Conservation (phyloP, 2,888 invertebrate genomes). For the Polylopha cassiicola region DNA sequence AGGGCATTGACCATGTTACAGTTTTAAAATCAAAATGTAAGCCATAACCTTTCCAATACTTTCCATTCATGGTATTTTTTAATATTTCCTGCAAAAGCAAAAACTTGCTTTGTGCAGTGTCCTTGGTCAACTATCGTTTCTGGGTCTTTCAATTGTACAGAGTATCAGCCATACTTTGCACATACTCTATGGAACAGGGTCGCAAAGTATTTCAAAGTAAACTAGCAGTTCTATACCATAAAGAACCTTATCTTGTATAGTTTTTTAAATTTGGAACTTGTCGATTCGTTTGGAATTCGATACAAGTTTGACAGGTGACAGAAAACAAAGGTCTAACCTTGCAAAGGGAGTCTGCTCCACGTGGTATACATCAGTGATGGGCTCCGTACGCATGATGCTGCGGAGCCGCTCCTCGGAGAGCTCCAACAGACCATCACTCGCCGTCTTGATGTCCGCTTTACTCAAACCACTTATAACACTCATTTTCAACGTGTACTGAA, state of each 20-base stretch:
- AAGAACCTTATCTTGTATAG: constrained; percentile 6
- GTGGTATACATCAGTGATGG: constrained; percentile 86
- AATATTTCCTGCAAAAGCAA: constrained; percentile 19
- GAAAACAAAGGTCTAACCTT: constrained; percentile 77
- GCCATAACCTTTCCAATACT: constrained; percentile 21
- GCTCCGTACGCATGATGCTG: constrained; percentile 82
- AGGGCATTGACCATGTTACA: constrained; percentile 23
- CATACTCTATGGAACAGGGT: constrained; percentile 12
- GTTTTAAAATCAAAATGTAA: constrained; percentile 20
- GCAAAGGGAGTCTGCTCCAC: constrained; percentile 91
- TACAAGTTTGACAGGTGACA: constrained; percentile 20
- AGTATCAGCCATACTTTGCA: constrained; percentile 8
- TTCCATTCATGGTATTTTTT: constrained; percentile 22
- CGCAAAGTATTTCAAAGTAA: constrained; percentile 11
- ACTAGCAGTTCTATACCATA: constrained; percentile 1
- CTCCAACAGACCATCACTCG: constrained; percentile 84
- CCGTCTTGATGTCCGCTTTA: constrained; percentile 76
- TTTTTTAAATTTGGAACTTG: constrained; percentile 11
- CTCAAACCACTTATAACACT: constrained; percentile 74
- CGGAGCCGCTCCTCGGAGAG: constrained; percentile 82
- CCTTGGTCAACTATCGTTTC: constrained; percentile 17
- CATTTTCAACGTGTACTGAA: constrained; percentile 67
- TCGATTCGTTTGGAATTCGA: constrained; percentile 11
- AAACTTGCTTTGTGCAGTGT: constrained; percentile 18
- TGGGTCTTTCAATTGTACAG: constrained; percentile 5